phyloP scores from a whole-genome alignment of 2,888 invertebrate species.

The Malacosoma neustria region DNA sequence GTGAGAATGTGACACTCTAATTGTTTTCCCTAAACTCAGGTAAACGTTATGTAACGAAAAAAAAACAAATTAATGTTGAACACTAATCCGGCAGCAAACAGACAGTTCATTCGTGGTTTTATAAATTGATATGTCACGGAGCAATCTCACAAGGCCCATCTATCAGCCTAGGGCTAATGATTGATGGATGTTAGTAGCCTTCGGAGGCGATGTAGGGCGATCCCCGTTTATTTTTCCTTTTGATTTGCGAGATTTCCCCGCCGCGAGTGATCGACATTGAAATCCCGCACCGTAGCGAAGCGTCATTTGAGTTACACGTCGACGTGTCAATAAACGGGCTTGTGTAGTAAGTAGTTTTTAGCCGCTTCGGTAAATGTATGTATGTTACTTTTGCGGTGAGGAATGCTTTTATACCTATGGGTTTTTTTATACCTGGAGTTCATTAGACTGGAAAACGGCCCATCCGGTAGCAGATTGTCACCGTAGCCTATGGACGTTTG shows the following conservation, averaged over 20 bases:
- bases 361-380: too few species aligned
- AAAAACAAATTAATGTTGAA: conserved; percentile 22
- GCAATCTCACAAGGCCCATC: conserved; percentile 55
- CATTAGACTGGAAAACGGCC: too few species aligned
- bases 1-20: too few species aligned
- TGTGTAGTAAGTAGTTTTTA: neutral
- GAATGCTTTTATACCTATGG: too few species aligned
- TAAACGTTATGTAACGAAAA: neutral
- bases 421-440: too few species aligned
- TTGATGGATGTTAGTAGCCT: conserved; percentile 31
- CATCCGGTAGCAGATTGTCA: too few species aligned
- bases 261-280: neutral
- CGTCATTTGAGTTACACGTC: neutral
- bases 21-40: neutral
- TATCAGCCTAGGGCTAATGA: conserved; percentile 55
- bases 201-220: conserved; percentile 5
- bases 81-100: conserved; percentile 41
- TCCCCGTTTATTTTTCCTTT: conserved; percentile 21
- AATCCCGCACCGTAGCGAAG: neutral
- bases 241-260: conserved; percentile 15
- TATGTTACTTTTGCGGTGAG: too few species aligned
- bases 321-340: neutral
- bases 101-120: conserved; percentile 63
- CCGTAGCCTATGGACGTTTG: too few species aligned
- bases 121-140: conserved; percentile 68